These are phyloP conservation scores for Xestobium rufovillosum DNA, from an alignment of 2,888 invertebrate genomes.

Conservation along the genomic window DNA sequence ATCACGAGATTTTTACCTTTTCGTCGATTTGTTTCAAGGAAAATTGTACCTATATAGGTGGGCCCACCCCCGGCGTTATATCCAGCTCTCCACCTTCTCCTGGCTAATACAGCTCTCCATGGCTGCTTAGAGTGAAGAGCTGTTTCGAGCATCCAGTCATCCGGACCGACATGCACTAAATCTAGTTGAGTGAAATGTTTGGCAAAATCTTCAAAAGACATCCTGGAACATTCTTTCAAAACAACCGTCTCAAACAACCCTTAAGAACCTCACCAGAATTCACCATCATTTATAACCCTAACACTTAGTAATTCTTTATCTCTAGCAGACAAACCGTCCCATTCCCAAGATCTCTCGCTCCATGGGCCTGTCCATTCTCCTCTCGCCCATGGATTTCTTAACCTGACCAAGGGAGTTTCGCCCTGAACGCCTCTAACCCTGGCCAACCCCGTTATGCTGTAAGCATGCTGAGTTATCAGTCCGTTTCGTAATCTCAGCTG, in stretches of 20 bases:
- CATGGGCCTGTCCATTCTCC: conserved; percentile 67
- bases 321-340: conserved; percentile 57
- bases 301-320: conserved; percentile 58
- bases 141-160: conserved; percentile 65
- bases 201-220: conserved; percentile 64
- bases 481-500: conserved; percentile 54
- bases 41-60: conserved; percentile 45
- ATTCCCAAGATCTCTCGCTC: conserved; percentile 62
- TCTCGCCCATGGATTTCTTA: conserved; percentile 60
- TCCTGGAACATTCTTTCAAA: conserved; percentile 43
- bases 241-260: conserved; percentile 1
- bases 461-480: conserved; percentile 59
- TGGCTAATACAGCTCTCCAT: conserved; percentile 62
- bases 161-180: conserved; percentile 68
- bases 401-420: conserved; percentile 53
- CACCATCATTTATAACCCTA: conserved; percentile 57
- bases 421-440: conserved; percentile 54
- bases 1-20: too few relatives aligned
- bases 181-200: conserved; percentile 59
- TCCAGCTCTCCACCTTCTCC: conserved; percentile 59
- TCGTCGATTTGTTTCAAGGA: too few relatives aligned
- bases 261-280: conserved; percentile 52
- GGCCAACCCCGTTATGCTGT: conserved; percentile 64
- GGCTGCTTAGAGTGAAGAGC: conserved; percentile 60
- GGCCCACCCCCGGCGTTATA: conserved; percentile 68